A percentile compares a stretch with the other conserved stretches of the same genome.
Evolutionary conservation across 2,797 vertebrate species (phyloP).

Genomic region (Myotis daubentonii): DNA sequence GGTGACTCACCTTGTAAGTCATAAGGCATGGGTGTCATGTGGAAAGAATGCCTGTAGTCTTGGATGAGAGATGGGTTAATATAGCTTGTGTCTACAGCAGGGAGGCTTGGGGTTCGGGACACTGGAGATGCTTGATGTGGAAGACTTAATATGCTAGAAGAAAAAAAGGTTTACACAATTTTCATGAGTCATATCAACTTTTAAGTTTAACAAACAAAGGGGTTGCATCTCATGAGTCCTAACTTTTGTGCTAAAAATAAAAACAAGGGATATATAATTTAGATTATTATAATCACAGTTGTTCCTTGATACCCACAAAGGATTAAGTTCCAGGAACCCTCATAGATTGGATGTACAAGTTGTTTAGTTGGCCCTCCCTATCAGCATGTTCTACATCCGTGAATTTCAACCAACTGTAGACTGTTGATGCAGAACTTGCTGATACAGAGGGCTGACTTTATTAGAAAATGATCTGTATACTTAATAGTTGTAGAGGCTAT

Average conservation of each 20-base stretch:
- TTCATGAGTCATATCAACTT: conserved; percentile 57
- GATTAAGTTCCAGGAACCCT: background rate
- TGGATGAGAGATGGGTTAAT: conserved; percentile 97
- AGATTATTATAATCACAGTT: background rate
- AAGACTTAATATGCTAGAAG: conserved; percentile 90
- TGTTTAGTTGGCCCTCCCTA: background rate
- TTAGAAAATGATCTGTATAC: background rate
- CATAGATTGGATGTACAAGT: background rate
- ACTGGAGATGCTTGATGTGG: conserved; percentile 96
- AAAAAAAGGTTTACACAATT: conserved; percentile 42
- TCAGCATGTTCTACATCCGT: background rate
- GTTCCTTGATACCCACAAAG: background rate
- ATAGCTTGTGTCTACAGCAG: conserved; percentile 95
- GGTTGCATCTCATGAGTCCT: background rate
- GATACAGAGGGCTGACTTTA: background rate
- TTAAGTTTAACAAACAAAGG: conserved; percentile 23
- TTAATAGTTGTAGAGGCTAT: background rate
- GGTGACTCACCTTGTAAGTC: conserved; percentile 93
- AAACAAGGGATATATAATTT: conserved; percentile 15
- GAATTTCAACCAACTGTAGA: background rate
- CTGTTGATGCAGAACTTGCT: background rate
- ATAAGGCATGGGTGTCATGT: conserved; percentile 92
- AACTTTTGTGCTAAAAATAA: conserved; percentile 48
- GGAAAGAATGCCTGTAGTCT: conserved; percentile 98
- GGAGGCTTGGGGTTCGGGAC: conserved; percentile 96